phyloP scores from a whole-genome alignment of 1,140 invertebrate genomes.

The Leptinotarsa defecta region DNA sequence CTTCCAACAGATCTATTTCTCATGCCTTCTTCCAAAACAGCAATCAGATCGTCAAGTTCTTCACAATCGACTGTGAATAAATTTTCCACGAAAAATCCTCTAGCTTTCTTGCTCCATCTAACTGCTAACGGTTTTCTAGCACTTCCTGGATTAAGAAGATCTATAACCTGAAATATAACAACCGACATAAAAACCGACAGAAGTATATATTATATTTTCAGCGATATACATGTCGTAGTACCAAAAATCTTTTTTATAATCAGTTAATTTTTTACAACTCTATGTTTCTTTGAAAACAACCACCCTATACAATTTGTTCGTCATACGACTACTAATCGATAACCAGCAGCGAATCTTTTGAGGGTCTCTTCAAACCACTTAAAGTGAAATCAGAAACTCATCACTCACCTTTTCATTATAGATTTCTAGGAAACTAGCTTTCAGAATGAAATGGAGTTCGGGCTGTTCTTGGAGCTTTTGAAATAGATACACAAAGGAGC shows the following conservation, averaged over 20 bases:
- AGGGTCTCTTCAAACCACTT: not conserved
- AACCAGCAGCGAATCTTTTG: too few relatives aligned
- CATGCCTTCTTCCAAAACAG: slow-evolving; percentile 95
- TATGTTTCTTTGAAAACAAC: too few relatives aligned
- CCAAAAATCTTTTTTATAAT: too few relatives aligned
- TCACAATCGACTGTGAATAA: slow-evolving; percentile 93
- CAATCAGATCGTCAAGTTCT: slow-evolving; percentile 89
- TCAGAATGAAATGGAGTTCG: slow-evolving; percentile 82
- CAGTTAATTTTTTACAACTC: too few relatives aligned
- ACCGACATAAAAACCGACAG: not conserved
- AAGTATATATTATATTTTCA: too few relatives aligned
- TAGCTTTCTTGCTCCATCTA: slow-evolving; percentile 88
- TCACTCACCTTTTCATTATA: slow-evolving; percentile 89
- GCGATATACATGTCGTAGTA: too few relatives aligned
- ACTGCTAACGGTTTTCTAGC: slow-evolving; percentile 81
- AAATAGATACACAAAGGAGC: slow-evolving; percentile 90
- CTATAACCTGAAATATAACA: slow-evolving; percentile 75
- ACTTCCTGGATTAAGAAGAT: slow-evolving; percentile 88
- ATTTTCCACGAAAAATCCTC: slow-evolving; percentile 95
- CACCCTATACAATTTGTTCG: too few relatives aligned
- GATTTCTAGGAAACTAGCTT: slow-evolving; percentile 93
- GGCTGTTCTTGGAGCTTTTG: slow-evolving; percentile 75
- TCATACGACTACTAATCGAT: too few relatives aligned
- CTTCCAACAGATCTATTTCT: slow-evolving; percentile 81
- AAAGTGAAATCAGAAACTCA: not conserved